phyloP scores from a whole-genome alignment of 2,797 vertebrate species.

The Petrocephalus sullivani region DNA sequence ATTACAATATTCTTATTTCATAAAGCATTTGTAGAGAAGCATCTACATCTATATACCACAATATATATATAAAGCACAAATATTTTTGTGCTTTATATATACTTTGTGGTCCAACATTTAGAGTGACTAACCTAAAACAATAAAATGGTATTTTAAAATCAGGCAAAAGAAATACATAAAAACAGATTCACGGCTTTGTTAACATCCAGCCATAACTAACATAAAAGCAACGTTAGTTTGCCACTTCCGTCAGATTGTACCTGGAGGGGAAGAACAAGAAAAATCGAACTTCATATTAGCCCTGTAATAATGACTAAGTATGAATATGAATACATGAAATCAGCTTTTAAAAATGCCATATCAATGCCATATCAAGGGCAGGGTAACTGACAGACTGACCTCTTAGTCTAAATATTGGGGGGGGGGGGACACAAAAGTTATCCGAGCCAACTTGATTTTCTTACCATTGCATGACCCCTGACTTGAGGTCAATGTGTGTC shows the following conservation, averaged over 20 bases:
- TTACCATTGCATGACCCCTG: constrained; percentile 79
- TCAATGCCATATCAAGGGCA: not conserved
- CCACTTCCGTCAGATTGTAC: constrained; percentile 17
- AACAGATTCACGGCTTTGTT: not conserved
- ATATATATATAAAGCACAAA: too few relatives aligned
- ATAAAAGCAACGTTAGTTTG: not conserved
- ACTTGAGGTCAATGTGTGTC: constrained; percentile 61
- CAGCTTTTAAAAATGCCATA: not conserved
- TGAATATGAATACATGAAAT: not conserved
- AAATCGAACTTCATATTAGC: not conserved
- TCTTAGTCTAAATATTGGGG: not conserved
- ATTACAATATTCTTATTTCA: constrained; percentile 1
- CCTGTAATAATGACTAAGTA: not conserved
- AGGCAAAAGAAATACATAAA: not conserved
- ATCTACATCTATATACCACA: not conserved
- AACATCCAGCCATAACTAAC: not conserved
- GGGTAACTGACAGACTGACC: not conserved
- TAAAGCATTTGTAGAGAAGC: not conserved
- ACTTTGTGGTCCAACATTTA: constrained; percentile 1
- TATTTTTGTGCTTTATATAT: too few relatives aligned
- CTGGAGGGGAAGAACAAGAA: not conserved
- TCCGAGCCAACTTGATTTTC: constrained; percentile 34
- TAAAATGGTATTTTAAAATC: not conserved
- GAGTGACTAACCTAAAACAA: not conserved
- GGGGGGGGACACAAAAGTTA: not conserved